These are phyloP conservation scores for Lathamus discolor DNA, from an alignment of 2,113 vertebrate genomes.

Conservation along the genomic window DNA sequence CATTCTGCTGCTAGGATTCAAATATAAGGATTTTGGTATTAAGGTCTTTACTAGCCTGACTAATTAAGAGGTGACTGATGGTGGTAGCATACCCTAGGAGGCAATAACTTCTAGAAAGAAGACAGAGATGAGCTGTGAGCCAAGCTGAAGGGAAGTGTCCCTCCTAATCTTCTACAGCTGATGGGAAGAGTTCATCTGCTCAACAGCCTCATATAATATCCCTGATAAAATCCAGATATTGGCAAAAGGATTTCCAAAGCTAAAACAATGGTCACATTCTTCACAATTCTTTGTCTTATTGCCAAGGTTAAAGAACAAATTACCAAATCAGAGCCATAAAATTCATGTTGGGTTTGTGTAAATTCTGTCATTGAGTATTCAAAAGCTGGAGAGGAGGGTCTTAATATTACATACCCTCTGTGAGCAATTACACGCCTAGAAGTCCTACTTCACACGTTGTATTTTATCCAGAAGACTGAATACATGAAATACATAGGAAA, in stretches of 20 bases:
- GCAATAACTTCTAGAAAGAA: neutral
- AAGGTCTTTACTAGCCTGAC: neutral
- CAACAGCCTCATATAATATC: neutral
- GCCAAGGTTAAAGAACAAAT: neutral
- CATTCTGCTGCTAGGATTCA: neutral
- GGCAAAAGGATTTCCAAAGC: neutral
- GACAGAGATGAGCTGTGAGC: neutral
- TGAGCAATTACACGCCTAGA: neutral
- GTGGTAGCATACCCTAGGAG: neutral
- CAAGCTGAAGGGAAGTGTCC: neutral
- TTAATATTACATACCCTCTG: fast-evolving
- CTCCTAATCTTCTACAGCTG: neutral
- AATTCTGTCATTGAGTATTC: neutral
- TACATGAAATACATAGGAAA: neutral
- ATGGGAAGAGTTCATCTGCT: neutral
- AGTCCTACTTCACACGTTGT: neutral
- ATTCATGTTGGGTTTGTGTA: neutral
- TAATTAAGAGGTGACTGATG: neutral
- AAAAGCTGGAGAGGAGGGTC: neutral
- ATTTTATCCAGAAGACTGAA: neutral
- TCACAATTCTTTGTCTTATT: neutral
- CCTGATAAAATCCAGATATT: neutral
- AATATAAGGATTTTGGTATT: neutral
- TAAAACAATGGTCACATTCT: neutral
- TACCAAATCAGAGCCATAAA: neutral